Percentiles rank a stretch among this genome's conserved stretches.
Conservation (phyloP, 1,140 invertebrate species). For the Linepithema humile region DNA sequence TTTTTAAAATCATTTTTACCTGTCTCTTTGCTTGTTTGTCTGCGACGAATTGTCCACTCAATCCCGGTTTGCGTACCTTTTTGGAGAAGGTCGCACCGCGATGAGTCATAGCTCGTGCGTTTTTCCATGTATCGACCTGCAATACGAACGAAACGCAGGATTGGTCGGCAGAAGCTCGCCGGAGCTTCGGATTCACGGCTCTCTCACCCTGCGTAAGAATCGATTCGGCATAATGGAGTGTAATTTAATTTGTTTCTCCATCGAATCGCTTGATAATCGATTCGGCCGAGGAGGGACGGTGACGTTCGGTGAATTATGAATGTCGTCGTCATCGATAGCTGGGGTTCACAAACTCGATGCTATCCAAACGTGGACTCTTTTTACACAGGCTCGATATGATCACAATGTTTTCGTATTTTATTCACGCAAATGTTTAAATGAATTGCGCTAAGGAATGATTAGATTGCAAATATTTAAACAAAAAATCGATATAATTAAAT, state of each 20-base stretch:
- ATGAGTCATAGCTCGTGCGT: conserved; percentile 62
- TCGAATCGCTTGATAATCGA: conserved; percentile 37
- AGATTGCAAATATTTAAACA: not conserved
- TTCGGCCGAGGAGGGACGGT: not conserved
- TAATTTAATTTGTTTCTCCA: conserved; percentile 64
- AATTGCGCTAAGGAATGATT: not conserved
- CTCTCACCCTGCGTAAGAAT: conserved; percentile 18
- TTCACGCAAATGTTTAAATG: not conserved
- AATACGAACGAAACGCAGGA: conserved; percentile 43
- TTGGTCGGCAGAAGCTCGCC: conserved; percentile 40
- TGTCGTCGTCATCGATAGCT: not conserved
- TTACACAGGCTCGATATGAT: not conserved
- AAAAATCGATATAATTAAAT: too few species aligned
- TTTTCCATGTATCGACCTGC: conserved; percentile 70
- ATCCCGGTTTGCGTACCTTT: conserved; percentile 35
- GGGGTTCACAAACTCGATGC: not conserved
- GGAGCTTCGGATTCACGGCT: not conserved
- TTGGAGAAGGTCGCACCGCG: conserved; percentile 52
- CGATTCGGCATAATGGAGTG: conserved; percentile 61
- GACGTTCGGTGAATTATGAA: conserved; percentile 12
- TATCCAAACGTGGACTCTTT: conserved; percentile 19
- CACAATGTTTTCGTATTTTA: not conserved
- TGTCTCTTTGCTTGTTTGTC: not conserved
- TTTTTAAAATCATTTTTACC: too few species aligned
- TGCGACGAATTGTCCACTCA: not conserved